A percentile compares a stretch with the other conserved stretches of the same genome.
Conservation (phyloP, 2,888 invertebrate genomes). For the Hoplodrina blanda region DNA sequence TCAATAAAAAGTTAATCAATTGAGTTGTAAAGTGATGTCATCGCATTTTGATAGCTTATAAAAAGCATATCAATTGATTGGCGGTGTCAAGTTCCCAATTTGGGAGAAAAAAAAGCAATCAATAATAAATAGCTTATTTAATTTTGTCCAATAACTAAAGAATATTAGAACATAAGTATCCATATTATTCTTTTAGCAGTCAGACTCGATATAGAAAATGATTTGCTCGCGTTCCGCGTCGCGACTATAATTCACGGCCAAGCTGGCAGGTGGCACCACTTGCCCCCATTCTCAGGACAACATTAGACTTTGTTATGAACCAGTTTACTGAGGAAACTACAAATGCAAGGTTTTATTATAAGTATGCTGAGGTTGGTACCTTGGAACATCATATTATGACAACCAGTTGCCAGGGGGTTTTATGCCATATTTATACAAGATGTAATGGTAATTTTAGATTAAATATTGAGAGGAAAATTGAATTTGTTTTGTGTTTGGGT, state of each 20-base stretch:
- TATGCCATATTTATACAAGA: not conserved
- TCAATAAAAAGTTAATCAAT: too few relatives aligned
- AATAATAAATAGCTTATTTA: not conserved
- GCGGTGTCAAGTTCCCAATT: too few relatives aligned
- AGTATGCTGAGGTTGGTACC: conserved; percentile 17
- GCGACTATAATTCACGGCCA: conserved; percentile 52
- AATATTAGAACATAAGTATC: not conserved
- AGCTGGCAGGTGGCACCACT: conserved; percentile 52
- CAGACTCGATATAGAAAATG: not conserved
- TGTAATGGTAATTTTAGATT: not conserved
- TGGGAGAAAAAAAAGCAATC: too few relatives aligned
- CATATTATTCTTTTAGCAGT: conserved; percentile 17
- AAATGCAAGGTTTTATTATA: conserved; percentile 22
- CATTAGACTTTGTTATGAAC: conserved; percentile 39
- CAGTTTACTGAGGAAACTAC: conserved; percentile 38
- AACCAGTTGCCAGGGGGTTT: not conserved
- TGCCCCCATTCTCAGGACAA: conserved; percentile 52
- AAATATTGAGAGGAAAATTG: not conserved
- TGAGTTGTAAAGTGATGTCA: too few relatives aligned
- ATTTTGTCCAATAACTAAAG: not conserved
- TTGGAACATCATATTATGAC: conserved; percentile 18
- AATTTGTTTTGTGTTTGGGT: not conserved
- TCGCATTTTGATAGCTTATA: too few relatives aligned
- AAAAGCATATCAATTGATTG: too few relatives aligned
- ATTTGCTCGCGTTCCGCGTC: conserved; percentile 52